Conservation (phyloP, 2,797 vertebrate species). For the Neosalanx taihuensis region DNA sequence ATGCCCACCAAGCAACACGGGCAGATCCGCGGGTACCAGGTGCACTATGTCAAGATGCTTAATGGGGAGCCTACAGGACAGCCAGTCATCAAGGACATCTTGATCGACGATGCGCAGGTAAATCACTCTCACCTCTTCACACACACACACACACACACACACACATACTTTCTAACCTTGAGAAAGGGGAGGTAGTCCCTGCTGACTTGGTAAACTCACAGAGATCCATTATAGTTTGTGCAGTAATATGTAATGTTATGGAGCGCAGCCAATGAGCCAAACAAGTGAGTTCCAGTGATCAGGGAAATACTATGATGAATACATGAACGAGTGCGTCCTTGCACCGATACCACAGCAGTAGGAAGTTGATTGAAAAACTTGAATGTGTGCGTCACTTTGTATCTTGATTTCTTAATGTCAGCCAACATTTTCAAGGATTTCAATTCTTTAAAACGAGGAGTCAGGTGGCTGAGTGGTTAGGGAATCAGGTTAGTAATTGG, state of each 20-base stretch:
- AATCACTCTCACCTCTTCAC: constrained; percentile 30
- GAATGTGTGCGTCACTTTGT: too few species aligned
- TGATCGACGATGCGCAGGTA: constrained; percentile 99
- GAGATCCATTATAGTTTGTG: neutral
- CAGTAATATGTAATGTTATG: neutral
- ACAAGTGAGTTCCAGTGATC: neutral
- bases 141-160: constrained; percentile 11
- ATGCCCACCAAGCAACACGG: constrained; percentile 98
- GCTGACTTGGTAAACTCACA: neutral
- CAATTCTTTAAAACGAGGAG: too few species aligned
- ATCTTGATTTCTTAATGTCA: too few species aligned
- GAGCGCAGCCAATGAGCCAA: neutral
- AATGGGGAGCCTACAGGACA: constrained; percentile 95
- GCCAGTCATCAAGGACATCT: constrained; percentile 96
- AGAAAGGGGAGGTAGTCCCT: neutral
- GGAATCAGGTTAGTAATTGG: too few species aligned
- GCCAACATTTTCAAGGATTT: too few species aligned
- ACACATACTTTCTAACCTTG: constrained; percentile 1
- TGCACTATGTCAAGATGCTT: constrained; percentile 98
- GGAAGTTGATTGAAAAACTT: neutral
- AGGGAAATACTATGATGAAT: neutral
- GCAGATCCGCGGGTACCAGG: constrained; percentile 98
- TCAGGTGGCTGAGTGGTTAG: too few species aligned
- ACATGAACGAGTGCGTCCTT: neutral
- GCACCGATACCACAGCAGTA: neutral